Evolutionary conservation across 2,113 vertebrate genomes (phyloP), one percentile per base, ranked within the genome.

Genomic region (Choloepus hoffmanni): DNA sequence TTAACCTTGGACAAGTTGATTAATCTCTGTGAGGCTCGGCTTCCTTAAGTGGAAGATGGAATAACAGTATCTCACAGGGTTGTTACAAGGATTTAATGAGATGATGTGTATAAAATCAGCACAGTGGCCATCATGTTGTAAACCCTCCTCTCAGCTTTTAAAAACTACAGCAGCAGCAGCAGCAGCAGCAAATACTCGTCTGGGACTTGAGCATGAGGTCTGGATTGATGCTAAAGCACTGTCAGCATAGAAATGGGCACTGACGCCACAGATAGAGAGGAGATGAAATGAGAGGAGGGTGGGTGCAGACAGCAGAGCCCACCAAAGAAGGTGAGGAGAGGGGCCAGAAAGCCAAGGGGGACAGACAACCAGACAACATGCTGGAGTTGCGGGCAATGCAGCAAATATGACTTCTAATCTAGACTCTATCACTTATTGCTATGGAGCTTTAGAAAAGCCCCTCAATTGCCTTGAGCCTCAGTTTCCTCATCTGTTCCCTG

Each of bases 31-130:
- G 82, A 60, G 86, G 50, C 68, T 93, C 76, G 33, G 84, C 85
- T 77, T 90, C 60, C 76, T 89, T 94, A 95, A 93, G 65, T 85
- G 85, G n/a, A 92, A 95, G 90, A 79, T 74, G n/a, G 67, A 36
- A 73, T 85, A 87, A 85, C 7, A 88, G 45, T 76, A 53, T 65
- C 55, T 95, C 90, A 78, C 24, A 55, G 89, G 60, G 36, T 68
- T 68, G 4, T 48, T 90, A 33, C 86, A 50, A 85, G 78, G 83
- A 58, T 82, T 96, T 96, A 91, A 89, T 53, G 70, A 96, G 83
- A 92, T 87, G 33, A 77, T 48, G 5, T 67, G 62, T 60, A 53
- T 77, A 78, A 85, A 84, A 68, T 89, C 72, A 84, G 94, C 87
- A 67, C 67, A 7, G 13, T 43, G 77, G 74, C 86, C 89, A 36